Base-by-base conservation (phyloP, 2,888 invertebrate species). In the Agrochola macilenta region DNA sequence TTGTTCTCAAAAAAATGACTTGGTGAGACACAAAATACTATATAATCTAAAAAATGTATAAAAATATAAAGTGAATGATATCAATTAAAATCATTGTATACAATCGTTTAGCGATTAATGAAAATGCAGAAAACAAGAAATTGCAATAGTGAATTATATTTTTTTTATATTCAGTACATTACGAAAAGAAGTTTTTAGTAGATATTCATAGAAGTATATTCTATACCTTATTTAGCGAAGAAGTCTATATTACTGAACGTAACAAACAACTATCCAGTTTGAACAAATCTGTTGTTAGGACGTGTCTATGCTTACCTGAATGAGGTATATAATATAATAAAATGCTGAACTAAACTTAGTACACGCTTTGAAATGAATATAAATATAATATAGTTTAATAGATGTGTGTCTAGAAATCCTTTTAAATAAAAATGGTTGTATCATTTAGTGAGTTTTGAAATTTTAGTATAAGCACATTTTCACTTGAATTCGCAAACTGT, bases 141-240 rank as follows among this genome's bases (percentile, higher is more conserved):
- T 95, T 95, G 94, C 96, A 96, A 95, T 95, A 95, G 94, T 91
- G 92, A 94, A 94, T 94, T 95, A 93, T 96, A 95, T 96, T 96
- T 96, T 43, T 96, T 96, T 95, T 95, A 95, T 95, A 92, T 93
- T 93, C 93, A 94, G 91, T 91, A 89, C 92, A 92, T 91, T 90
- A 90, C 90, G 89, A 90, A 91, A 76, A 78, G 49, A 91, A 88
- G 78, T 82, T 87, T 74, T 85, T 86, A 91, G 89, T 91, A 89
- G 87, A 87, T 84, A 88, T 91, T 91, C 87, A 89, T 93, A 93
- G 90, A 91, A 87, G 90, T 54, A 78, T 70, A 79, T 64, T 78
- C 14, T 79, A 78, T 84, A 79, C 80, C 84, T 84, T 84, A 84
- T 81, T 81, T 79, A 79, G 71, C 49, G 26, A 66, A 79, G 61